phyloP scores from a whole-genome alignment of 2,113 vertebrate species.

The Axis porcinus region DNA sequence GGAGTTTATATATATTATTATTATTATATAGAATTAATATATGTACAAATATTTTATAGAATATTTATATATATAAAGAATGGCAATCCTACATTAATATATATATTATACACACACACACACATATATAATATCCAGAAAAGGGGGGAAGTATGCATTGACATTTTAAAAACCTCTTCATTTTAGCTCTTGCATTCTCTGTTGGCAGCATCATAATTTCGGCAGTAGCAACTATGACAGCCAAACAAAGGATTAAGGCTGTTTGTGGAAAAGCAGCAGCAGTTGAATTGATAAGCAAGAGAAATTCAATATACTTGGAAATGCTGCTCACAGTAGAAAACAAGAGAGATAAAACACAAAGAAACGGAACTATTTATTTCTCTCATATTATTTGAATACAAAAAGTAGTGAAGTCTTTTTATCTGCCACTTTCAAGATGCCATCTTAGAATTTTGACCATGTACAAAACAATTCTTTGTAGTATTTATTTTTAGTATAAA shows the following conservation, averaged over 20 bases:
- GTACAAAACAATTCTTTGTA: not conserved
- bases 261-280: conserved; percentile 8
- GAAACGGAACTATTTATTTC: not conserved
- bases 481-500: not conserved
- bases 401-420: not conserved
- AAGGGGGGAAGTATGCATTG: not conserved
- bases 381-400: not conserved
- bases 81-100: not conserved
- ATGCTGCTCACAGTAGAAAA: conserved; percentile 38
- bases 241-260: conserved; percentile 49
- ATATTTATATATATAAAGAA: not conserved
- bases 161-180: conserved; percentile 6
- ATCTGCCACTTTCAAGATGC: not conserved
- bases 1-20: not conserved
- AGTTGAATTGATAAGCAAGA: conserved; percentile 52
- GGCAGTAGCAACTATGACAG: not conserved
- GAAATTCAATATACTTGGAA: conserved; percentile 47
- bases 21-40: not conserved
- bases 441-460: not conserved
- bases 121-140: not conserved
- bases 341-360: not conserved
- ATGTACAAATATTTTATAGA: not conserved
- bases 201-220: not conserved
- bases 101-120: not conserved
- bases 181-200: conserved; percentile 16